phyloP scores from a whole-genome alignment of 53 echinoderm and acorn worm genomes.

The Holothuria scabra region DNA sequence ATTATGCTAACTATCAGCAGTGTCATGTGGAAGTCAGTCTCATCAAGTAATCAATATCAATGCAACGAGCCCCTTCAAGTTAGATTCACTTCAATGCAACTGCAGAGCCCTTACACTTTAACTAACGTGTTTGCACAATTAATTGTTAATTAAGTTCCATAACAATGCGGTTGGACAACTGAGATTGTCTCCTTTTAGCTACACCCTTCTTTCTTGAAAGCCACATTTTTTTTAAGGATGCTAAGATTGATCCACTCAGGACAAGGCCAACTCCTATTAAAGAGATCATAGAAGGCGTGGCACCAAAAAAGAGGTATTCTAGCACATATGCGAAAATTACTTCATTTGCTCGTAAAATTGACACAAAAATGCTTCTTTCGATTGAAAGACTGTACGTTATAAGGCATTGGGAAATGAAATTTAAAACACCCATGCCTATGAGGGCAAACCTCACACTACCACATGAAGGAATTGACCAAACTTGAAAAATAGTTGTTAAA shows the following conservation, averaged over 20 bases:
- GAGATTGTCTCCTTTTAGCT: not conserved
- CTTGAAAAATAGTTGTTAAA: not conserved
- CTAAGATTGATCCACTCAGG: not conserved
- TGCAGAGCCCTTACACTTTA: no score
- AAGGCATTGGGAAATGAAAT: not conserved
- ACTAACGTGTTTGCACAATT: no score
- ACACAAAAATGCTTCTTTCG: slow-evolving; percentile 17
- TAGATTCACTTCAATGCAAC: no score
- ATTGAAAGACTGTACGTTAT: slow-evolving; percentile 10
- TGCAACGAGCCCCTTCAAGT: no score
- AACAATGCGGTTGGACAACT: no score
- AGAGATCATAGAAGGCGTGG: not conserved
- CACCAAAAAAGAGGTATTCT: slow-evolving; percentile 9
- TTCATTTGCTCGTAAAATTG: slow-evolving; percentile 27
- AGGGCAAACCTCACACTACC: not conserved
- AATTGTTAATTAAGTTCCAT: no score
- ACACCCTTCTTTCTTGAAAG: slow-evolving; percentile 27
- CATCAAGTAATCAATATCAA: no score
- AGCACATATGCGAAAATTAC: slow-evolving; percentile 19
- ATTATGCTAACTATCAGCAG: no score
- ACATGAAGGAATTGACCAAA: slow-evolving; percentile 24
- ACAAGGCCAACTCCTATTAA: slow-evolving; percentile 6
- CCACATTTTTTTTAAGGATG: slow-evolving; percentile 42
- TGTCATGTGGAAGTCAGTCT: no score
- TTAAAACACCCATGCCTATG: slow-evolving; percentile 16